A percentile compares a stretch with the other conserved stretches of the same genome.
Conservation (phyloP, 2,888 invertebrate genomes). For the Macrophya alboannulata region DNA sequence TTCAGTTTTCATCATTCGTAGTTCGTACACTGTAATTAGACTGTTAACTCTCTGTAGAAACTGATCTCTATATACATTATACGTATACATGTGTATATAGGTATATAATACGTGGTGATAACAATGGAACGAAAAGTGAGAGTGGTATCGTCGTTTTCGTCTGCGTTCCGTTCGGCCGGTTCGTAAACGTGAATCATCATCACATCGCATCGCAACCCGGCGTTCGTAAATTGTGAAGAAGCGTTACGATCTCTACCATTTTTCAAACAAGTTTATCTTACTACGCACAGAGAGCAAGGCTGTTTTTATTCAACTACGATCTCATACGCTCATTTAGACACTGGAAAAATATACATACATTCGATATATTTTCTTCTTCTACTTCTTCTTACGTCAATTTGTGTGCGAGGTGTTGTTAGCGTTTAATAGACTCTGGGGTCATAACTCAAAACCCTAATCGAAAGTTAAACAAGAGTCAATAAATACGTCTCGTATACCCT, state of each 20-base stretch:
- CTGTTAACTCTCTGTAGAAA: not conserved
- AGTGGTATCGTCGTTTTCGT: conserved; percentile 62
- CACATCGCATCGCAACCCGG: conserved; percentile 60
- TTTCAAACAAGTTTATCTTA: not conserved
- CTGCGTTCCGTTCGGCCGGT: conserved; percentile 67
- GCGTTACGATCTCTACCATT: conserved; percentile 59
- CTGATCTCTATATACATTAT: not conserved
- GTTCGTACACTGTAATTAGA: not conserved
- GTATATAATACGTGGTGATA: not conserved
- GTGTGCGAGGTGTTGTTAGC: not conserved
- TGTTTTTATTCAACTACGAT: not conserved
- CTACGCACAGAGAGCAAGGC: not conserved
- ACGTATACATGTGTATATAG: not conserved
- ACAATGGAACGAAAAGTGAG: conserved; percentile 65
- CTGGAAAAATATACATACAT: not conserved
- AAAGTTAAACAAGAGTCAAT: conserved; percentile 17
- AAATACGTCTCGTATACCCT: not conserved
- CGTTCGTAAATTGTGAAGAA: conserved; percentile 64
- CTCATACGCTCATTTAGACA: not conserved
- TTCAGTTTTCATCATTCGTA: not conserved
- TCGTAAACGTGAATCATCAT: conserved; percentile 70
- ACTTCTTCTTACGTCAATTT: not conserved
- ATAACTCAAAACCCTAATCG: not conserved
- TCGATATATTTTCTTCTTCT: not conserved
- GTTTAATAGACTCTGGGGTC: not conserved